Evolutionary conservation across 2,888 invertebrate species (phyloP), one percentile per base, ranked within the genome.

Genomic region (Encarsia formosa): DNA sequence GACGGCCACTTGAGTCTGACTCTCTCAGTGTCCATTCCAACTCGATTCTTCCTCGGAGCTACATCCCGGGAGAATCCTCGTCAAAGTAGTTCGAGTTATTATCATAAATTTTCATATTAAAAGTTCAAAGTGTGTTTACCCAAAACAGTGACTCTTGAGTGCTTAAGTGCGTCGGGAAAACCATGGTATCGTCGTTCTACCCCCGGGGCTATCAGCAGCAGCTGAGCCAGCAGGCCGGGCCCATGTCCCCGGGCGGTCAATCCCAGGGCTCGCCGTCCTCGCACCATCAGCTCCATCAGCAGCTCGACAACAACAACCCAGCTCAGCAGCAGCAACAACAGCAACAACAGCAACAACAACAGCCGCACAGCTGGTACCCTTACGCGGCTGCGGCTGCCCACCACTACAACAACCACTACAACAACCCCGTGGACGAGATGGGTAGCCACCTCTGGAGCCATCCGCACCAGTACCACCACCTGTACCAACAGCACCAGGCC

Each of bases 111-210:
- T n/a, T n/a, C n/a, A n/a, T n/a, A n/a, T n/a, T n/a, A n/a, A n/a
- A n/a, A n/a, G n/a, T n/a, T n/a, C n/a, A n/a, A n/a, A n/a, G n/a
- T n/a, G n/a, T n/a, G n/a, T n/a, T n/a, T n/a, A n/a, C n/a, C n/a
- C n/a, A n/a, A n/a, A n/a, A n/a, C n/a, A n/a, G n/a, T n/a, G n/a
- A n/a, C n/a, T n/a, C n/a, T n/a, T n/a, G n/a, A n/a, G n/a, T n/a
- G n/a, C n/a, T n/a, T n/a, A n/a, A n/a, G n/a, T n/a, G n/a, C n/a
- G n/a, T n/a, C n/a, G n/a, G n/a, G n/a, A n/a, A n/a, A n/a, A n/a
- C n/a, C n/a, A n/a, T n/a, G n/a, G n/a, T n/a, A n/a, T 77, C 83
- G 76, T 76, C 82, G 75, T 81, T 83, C 76, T 84, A 84, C 38
- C 56, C 11, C 45, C 56, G 44, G 45, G 54, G 1, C 62, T 56